Evolutionary conservation across 1,140 invertebrate genomes (phyloP).

Genomic region (Tetramorium simillimum): DNA sequence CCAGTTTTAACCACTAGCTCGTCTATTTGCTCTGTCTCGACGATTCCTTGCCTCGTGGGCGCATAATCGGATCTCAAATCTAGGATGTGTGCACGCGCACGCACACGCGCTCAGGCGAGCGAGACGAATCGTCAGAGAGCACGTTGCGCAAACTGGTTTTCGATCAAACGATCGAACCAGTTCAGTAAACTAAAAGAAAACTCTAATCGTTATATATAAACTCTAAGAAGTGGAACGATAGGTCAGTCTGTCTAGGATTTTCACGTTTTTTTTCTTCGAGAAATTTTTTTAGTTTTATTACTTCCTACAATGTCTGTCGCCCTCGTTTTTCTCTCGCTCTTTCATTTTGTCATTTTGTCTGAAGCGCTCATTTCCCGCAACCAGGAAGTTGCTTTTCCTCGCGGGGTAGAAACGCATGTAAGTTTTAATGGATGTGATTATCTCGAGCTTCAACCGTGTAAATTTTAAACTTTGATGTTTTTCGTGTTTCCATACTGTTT

Average conservation of each 20-base stretch:
- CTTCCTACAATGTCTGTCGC: neutral
- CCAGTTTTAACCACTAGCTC: conserved; percentile 55
- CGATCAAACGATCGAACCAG: conserved; percentile 70
- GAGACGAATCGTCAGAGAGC: conserved; percentile 57
- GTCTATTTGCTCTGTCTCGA: conserved; percentile 31
- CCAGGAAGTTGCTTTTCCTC: conserved; percentile 39
- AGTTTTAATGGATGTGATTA: conserved; percentile 36
- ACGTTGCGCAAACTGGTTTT: conserved; percentile 68
- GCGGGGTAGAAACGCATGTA: conserved; percentile 16
- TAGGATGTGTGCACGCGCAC: conserved; percentile 61
- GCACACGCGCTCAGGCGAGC: conserved; percentile 51
- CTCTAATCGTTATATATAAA: conserved; percentile 36
- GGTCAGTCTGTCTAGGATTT: conserved; percentile 56
- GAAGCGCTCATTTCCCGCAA: conserved; percentile 1
- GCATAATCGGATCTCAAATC: conserved; percentile 69
- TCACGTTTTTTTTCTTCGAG: neutral
- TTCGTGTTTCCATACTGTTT: neutral
- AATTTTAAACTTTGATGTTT: conserved; percentile 39
- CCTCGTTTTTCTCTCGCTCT: neutral
- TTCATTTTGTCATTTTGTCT: conserved; percentile 6
- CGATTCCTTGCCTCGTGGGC: conserved; percentile 21
- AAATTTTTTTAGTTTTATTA: neutral
- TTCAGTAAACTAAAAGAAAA: conserved; percentile 60
- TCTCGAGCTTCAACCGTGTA: neutral
- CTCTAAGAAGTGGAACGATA: conserved; percentile 60